Conservation (phyloP, 2,888 invertebrate species). For the Lissonota sp. region DNA sequence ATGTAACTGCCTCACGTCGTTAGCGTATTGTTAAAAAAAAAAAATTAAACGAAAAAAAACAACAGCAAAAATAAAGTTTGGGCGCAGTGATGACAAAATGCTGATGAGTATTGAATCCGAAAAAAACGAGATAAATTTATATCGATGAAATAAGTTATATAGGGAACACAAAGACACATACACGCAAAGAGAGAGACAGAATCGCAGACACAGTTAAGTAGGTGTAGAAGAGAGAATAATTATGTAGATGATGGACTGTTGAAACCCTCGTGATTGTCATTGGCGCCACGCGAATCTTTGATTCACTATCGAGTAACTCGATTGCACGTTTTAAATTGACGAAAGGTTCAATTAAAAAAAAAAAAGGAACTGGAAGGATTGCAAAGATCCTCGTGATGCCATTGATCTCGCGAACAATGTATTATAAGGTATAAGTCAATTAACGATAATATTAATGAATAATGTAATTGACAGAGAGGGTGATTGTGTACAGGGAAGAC, state of each 20-base stretch:
- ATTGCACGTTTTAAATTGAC: neutral
- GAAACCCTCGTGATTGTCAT: slow-evolving; percentile 47
- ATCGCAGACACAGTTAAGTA: slow-evolving; percentile 68
- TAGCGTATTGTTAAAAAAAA: slow-evolving; percentile 43
- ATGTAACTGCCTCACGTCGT: slow-evolving; percentile 60
- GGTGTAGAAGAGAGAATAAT: slow-evolving; percentile 66
- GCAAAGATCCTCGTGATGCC: slow-evolving; percentile 46
- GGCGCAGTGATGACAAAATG: slow-evolving; percentile 26
- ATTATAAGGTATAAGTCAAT: slow-evolving; percentile 69
- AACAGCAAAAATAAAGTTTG: neutral
- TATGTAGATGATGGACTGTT: slow-evolving; percentile 68
- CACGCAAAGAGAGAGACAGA: slow-evolving; percentile 15
- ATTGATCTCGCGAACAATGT: slow-evolving; percentile 51
- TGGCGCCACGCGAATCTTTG: slow-evolving; percentile 50
- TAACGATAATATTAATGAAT: slow-evolving; percentile 63
- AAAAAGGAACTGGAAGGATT: too few species aligned
- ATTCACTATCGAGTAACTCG: too few species aligned
- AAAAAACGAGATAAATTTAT: slow-evolving; percentile 47
- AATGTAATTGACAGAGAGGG: slow-evolving; percentile 21
- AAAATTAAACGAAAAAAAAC: slow-evolving; percentile 31
- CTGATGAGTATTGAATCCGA: slow-evolving; percentile 50
- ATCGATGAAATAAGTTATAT: slow-evolving; percentile 26
- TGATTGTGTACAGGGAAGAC: slow-evolving; percentile 49
- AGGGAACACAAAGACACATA: slow-evolving; percentile 30
- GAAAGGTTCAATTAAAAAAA: slow-evolving; percentile 6